Percentiles rank a stretch among this genome's conserved stretches.
Conservation (phyloP, 2,797 vertebrate genomes). For the Hypotaenidia philippensis region DNA sequence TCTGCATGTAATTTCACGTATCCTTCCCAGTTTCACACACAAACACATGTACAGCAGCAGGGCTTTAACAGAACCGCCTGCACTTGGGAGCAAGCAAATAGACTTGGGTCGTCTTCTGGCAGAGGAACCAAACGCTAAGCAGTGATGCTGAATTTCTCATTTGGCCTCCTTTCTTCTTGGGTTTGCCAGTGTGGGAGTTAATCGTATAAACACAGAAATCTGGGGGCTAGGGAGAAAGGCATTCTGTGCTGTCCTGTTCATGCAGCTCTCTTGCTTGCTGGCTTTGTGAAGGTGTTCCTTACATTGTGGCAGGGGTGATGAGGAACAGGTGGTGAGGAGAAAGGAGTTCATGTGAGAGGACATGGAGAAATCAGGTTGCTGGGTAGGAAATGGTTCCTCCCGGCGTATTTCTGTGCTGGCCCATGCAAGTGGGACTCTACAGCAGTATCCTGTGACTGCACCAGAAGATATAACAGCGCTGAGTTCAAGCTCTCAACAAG, state of each 20-base stretch:
- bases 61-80: background rate
- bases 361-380: conserved; percentile 11
- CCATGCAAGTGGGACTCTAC: background rate
- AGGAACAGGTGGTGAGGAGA: conserved; percentile 18
- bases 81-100: background rate
- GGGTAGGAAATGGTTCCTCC: background rate
- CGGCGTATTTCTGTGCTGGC: background rate
- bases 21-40: background rate
- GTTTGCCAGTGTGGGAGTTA: conserved; percentile 53
- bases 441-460: background rate
- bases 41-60: background rate
- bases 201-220: conserved; percentile 48
- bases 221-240: background rate
- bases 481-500: background rate
- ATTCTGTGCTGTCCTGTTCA: background rate
- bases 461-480: background rate
- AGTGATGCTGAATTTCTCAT: conserved; percentile 18
- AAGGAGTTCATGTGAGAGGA: background rate
- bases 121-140: background rate
- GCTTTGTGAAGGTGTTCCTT: background rate
- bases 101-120: conserved; percentile 15
- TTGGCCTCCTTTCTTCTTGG: conserved; percentile 50
- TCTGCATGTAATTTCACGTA: background rate
- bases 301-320: background rate
- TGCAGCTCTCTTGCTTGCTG: background rate